Conservation (phyloP, 2,113 vertebrate genomes). For the Crotalus helleri region DNA sequence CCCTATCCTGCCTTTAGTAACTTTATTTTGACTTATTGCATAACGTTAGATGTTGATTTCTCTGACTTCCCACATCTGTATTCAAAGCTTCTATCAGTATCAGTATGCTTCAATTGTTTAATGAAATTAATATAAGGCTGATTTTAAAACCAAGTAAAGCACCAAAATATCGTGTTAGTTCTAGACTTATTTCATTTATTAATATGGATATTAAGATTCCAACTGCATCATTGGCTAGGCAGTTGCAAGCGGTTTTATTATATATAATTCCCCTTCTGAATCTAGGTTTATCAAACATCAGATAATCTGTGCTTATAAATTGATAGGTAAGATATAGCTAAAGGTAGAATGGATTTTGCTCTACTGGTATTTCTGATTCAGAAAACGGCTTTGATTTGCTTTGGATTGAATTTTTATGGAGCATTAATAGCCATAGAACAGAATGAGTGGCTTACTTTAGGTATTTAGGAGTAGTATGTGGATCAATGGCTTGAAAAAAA, state of each 20-base stretch:
- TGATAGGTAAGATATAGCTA: background rate
- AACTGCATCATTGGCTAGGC: background rate
- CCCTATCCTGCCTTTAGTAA: background rate
- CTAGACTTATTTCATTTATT: background rate
- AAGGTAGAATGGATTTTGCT: background rate
- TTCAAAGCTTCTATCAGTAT: background rate
- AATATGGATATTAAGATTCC: background rate
- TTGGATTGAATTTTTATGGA: background rate
- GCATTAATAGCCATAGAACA: background rate
- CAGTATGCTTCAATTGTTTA: background rate
- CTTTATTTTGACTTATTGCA: background rate
- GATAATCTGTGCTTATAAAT: background rate
- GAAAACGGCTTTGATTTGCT: background rate
- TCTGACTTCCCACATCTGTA: background rate
- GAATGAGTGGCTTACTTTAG: background rate
- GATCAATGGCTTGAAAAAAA: background rate
- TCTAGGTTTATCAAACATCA: background rate
- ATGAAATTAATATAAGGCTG: background rate
- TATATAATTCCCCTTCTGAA: background rate
- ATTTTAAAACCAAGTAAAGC: background rate
- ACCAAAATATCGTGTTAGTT: background rate
- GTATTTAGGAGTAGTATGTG: background rate
- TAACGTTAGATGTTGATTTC: background rate
- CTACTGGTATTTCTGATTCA: background rate
- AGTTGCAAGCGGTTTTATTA: background rate